phyloP scores from a whole-genome alignment of 2,113 vertebrate species.

The Petrocephalus zakoni region DNA sequence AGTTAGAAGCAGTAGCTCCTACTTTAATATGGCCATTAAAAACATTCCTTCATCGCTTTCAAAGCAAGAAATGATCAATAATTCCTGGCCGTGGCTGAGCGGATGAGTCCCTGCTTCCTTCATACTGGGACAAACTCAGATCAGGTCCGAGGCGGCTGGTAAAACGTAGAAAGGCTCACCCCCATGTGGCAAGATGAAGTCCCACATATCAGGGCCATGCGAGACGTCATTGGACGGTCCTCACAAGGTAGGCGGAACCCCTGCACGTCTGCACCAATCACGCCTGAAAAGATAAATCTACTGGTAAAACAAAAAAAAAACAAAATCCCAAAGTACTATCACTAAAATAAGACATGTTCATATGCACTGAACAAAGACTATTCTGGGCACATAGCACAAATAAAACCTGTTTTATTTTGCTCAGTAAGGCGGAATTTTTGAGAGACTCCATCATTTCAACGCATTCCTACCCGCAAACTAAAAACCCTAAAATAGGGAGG shows the following conservation, averaged over 20 bases:
- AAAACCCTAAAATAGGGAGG: neutral
- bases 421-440: neutral
- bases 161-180: conserved; percentile 56
- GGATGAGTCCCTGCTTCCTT: neutral
- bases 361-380: neutral
- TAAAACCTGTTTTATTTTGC: neutral
- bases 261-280: conserved; percentile 84
- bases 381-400: neutral
- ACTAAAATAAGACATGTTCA: neutral
- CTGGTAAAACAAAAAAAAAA: neutral
- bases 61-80: neutral
- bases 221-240: conserved; percentile 73
- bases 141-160: neutral
- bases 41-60: neutral
- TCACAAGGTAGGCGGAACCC: conserved; percentile 77
- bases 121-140: neutral
- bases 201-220: conserved; percentile 88
- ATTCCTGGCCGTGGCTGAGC: neutral
- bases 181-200: conserved; percentile 98
- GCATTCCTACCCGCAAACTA: neutral
- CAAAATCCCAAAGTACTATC: neutral
- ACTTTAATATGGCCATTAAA: neutral
- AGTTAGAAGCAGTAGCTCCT: neutral
- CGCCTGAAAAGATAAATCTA: conserved; percentile 58
- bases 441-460: neutral